Conservation (phyloP, 2,888 invertebrate species). For the Chrysolina oricalcia region DNA sequence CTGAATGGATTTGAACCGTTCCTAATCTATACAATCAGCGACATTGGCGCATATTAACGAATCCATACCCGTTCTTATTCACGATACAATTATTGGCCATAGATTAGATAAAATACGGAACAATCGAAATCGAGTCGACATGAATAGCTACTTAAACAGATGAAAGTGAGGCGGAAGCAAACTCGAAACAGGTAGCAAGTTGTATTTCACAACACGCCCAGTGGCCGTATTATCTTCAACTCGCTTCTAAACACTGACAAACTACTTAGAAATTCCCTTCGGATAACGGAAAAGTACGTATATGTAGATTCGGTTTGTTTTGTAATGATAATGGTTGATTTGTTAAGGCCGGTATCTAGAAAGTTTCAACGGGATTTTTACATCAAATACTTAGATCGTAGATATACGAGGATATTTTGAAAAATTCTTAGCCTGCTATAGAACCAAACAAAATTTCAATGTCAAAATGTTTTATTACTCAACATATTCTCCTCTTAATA, state of each 20-base stretch:
- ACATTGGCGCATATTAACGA: background rate
- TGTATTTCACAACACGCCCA: conserved; percentile 21
- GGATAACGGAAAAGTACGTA: background rate
- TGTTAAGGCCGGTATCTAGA: too few relatives aligned
- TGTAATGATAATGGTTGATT: background rate
- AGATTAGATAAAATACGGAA: conserved; percentile 37
- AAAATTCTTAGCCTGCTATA: too few relatives aligned
- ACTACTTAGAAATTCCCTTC: background rate
- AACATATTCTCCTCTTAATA: too few relatives aligned
- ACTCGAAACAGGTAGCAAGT: conserved; percentile 2
- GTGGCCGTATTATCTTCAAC: conserved; percentile 17
- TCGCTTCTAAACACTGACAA: conserved; percentile 25
- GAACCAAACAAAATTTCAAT: too few relatives aligned
- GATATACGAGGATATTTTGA: too few relatives aligned
- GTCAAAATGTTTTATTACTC: too few relatives aligned
- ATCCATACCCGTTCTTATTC: background rate
- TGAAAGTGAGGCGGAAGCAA: conserved; percentile 33
- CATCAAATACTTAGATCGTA: too few relatives aligned
- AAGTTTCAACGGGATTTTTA: too few relatives aligned
- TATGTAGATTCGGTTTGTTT: background rate
- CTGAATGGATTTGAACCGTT: background rate
- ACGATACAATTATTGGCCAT: conserved; percentile 22
- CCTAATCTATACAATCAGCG: background rate
- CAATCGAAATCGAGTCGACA: conserved; percentile 3
- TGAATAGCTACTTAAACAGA: conserved; percentile 12